phyloP scores from a whole-genome alignment of 2,113 vertebrate genomes.

The Mormyrus iriodes region DNA sequence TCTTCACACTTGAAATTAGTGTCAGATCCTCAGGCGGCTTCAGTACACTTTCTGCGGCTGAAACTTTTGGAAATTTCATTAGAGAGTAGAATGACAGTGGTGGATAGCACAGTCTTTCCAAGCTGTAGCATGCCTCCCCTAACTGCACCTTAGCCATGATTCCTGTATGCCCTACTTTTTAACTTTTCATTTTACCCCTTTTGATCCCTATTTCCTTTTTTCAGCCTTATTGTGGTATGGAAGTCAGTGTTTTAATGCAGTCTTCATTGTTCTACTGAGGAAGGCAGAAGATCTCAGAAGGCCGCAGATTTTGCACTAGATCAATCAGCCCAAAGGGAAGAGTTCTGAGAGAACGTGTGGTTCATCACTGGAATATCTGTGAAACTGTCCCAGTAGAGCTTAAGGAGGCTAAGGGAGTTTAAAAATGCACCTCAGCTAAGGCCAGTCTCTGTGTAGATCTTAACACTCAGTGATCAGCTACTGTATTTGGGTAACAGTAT shows the following conservation, averaged over 20 bases:
- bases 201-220: background rate
- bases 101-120: background rate
- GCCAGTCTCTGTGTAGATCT: background rate
- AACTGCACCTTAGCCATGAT: background rate
- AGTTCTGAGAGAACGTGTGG: background rate
- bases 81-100: background rate
- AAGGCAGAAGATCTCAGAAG: background rate
- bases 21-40: slow-evolving; percentile 21
- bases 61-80: slow-evolving; percentile 27
- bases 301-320: background rate
- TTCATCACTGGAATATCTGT: background rate
- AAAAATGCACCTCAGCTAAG: background rate
- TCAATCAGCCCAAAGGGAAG: background rate
- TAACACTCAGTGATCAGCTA: too few relatives aligned
- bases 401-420: background rate
- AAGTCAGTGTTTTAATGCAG: background rate
- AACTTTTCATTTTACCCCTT: background rate
- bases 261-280: background rate
- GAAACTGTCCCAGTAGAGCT: background rate
- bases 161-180: background rate
- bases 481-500: background rate
- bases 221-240: background rate
- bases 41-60: slow-evolving; percentile 17
- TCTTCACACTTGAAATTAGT: slow-evolving; percentile 25
- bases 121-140: background rate